Conservation (phyloP, 1,140 invertebrate genomes). For the Lasioglossum baleicum region DNA sequence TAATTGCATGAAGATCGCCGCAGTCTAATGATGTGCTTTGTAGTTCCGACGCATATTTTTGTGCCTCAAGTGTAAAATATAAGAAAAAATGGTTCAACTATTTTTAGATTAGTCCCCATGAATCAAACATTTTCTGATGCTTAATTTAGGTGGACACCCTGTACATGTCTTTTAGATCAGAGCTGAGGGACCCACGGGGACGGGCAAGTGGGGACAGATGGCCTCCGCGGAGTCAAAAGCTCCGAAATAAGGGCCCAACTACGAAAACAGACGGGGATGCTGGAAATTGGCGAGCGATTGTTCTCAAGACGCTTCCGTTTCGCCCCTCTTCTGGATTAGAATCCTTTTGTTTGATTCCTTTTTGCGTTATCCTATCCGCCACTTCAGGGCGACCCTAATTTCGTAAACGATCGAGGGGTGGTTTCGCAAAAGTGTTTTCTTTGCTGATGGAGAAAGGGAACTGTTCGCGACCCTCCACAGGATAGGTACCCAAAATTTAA, state of each 20-base stretch:
- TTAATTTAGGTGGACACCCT: background rate
- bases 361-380: background rate
- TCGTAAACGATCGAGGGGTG: background rate
- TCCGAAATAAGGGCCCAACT: constrained; percentile 70
- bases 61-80: no score
- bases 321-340: background rate
- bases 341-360: background rate
- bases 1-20: no score
- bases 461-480: no score
- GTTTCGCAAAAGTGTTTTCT: no score
- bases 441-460: no score
- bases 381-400: background rate
- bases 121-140: no score
- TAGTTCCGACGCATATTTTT: no score
- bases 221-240: constrained; percentile 74
- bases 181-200: constrained; percentile 36
- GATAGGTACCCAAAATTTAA: no score
- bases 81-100: no score
- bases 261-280: constrained; percentile 63
- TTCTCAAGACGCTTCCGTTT: constrained; percentile 14
- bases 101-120: no score
- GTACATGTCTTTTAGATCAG: no score
- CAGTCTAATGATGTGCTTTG: no score
- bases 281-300: constrained; percentile 63
- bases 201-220: constrained; percentile 69